phyloP scores from a whole-genome alignment of 2,113 vertebrate species.

The Bufo gargarizans region DNA sequence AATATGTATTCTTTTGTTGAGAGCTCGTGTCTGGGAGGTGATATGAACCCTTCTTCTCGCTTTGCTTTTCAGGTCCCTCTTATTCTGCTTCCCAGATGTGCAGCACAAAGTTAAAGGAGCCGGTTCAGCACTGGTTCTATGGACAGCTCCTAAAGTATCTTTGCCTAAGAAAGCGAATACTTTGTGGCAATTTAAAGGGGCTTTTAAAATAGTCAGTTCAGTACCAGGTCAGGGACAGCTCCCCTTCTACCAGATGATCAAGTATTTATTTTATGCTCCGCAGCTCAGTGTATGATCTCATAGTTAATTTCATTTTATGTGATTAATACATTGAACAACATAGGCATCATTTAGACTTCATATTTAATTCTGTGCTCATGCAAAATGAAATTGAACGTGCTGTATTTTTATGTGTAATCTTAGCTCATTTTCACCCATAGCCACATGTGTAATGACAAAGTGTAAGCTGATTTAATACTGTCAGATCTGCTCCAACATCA shows the following conservation, averaged over 20 bases:
- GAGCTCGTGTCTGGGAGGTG: background rate
- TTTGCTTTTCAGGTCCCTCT: slow-evolving; percentile 4
- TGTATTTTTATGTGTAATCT: background rate
- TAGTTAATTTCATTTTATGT: background rate
- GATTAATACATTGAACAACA: background rate
- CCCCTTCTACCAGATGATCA: background rate
- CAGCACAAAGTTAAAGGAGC: slow-evolving; percentile 32
- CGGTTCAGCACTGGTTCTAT: background rate
- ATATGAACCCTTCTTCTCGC: background rate
- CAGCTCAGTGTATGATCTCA: background rate
- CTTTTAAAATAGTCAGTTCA: slow-evolving; percentile 35
- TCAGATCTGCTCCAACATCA: background rate
- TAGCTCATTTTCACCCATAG: background rate
- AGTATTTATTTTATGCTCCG: background rate
- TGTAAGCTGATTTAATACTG: slow-evolving; percentile 10
- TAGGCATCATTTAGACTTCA: background rate
- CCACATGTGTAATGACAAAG: slow-evolving; percentile 27
- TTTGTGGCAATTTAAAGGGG: background rate
- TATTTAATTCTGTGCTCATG: background rate
- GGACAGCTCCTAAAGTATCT: background rate
- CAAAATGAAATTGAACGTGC: background rate
- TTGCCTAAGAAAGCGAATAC: slow-evolving; percentile 38
- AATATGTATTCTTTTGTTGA: background rate
- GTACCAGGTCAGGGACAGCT: slow-evolving; percentile 39
- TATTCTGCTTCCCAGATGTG: slow-evolving; percentile 13